Base-by-base conservation (phyloP, 2,113 vertebrate genomes). In the Megalops atlanticus region DNA sequence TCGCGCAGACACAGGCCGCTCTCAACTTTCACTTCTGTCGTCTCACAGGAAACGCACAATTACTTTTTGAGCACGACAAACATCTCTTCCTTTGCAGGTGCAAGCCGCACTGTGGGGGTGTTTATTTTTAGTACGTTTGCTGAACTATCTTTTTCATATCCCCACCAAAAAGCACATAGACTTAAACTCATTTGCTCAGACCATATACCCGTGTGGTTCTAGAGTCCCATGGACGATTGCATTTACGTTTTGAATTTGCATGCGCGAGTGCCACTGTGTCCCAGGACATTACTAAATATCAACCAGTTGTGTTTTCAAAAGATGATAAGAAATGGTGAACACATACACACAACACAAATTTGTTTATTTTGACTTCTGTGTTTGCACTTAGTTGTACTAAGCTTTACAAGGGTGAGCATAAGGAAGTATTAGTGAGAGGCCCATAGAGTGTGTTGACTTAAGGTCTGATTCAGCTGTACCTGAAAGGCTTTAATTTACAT, bases 71-170 rank as follows among this genome's bases (percentile, higher is more conserved):
- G 2, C 15, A 35, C 36, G 43, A 64, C 52, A 83, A 64, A 31
- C 81, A 71, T 41, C 52, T 75, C 36, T 81, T 85, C 78, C 76
- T 45, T 71, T 81, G 54, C 84, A 85, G 84, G 81, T 85, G 84
- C 76, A 69, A 33, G 21, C 27, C 38, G 43, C 43, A 58, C 35
- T 39, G 64, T 76, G 35, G 58, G n/a, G 27, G 7, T n/a, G 2
- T 64, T n/a, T 64, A 64, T 64, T 64, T 64, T 64, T 64, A 64
- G 58, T 7, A n/a, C n/a, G n/a, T n/a, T n/a, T 64, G 52, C n/a
- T 38, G 11, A 18, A 6, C 14, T 16, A 38, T 78, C n/a, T 78
- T 78, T 41, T 31, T 43, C 11, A 24, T 18, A 4, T 68, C 76
- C 8, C 11, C 38, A n/a, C 31, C 33, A 18, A 3, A 45, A 45